Conservation (phyloP, 2,797 vertebrate genomes). For the Chelon labrosus region DNA sequence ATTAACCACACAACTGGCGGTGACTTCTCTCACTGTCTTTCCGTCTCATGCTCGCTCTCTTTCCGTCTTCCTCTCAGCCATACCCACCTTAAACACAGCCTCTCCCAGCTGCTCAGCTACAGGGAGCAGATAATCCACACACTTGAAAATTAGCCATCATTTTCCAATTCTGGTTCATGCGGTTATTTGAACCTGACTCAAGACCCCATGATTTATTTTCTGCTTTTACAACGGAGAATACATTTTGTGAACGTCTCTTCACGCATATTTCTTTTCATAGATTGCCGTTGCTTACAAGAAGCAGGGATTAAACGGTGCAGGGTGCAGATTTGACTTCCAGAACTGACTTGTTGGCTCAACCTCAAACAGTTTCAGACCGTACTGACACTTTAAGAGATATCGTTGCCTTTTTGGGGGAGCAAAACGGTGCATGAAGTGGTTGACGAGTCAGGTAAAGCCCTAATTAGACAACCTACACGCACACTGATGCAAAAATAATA, state of each 20-base stretch:
- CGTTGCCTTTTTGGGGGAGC: background rate
- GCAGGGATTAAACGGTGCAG: background rate
- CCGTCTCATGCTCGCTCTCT: constrained; percentile 11
- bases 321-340: background rate
- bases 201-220: constrained; percentile 13
- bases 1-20: constrained; percentile 76
- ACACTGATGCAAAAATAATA: no score
- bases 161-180: constrained; percentile 38
- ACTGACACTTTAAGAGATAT: background rate
- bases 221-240: background rate
- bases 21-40: constrained; percentile 54
- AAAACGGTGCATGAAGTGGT: no score
- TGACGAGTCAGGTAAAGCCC: background rate
- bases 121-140: constrained; percentile 24
- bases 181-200: constrained; percentile 30
- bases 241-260: constrained; percentile 1
- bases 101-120: constrained; percentile 36
- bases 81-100: constrained; percentile 33
- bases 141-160: constrained; percentile 31
- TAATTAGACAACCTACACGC: background rate
- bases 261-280: background rate
- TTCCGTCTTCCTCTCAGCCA: constrained; percentile 16
- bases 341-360: background rate
- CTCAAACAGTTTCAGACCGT: background rate
- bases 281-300: background rate